phyloP scores from a whole-genome alignment of 1,140 invertebrate species.

The Tetragnatha versicolor region DNA sequence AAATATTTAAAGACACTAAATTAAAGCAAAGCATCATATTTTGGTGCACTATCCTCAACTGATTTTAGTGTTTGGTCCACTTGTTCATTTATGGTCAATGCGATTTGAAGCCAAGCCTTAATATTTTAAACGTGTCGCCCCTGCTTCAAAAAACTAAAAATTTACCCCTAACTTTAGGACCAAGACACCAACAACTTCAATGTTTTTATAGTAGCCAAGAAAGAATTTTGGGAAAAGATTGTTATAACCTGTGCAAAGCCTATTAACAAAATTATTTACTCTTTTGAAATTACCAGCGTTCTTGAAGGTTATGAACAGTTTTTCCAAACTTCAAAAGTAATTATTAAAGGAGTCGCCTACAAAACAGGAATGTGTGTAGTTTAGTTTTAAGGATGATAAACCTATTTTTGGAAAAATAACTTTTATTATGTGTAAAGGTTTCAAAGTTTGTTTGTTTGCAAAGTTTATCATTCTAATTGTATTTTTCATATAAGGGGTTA shows the following conservation, averaged over 20 bases:
- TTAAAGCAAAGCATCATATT: neutral
- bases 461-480: neutral
- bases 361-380: too few species aligned
- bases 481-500: neutral
- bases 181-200: neutral
- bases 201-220: too few species aligned
- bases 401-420: too few species aligned
- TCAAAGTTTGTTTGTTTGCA: neutral
- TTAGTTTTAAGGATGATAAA: too few species aligned
- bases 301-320: too few species aligned
- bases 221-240: too few species aligned
- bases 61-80: neutral
- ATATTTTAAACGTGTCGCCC: constrained; percentile 13
- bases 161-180: neutral
- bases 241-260: neutral
- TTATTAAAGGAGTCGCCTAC: neutral
- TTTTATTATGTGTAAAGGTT: too few species aligned
- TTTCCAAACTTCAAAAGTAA: neutral
- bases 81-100: neutral
- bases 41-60: too few species aligned
- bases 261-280: neutral
- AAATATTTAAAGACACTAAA: neutral
- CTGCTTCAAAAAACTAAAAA: neutral
- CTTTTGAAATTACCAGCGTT: too few species aligned
- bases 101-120: neutral